Evolutionary conservation across 2,113 vertebrate genomes (phyloP), one percentile per base, ranked within the genome.

Genomic region (Andinoacara biseriatus): DNA sequence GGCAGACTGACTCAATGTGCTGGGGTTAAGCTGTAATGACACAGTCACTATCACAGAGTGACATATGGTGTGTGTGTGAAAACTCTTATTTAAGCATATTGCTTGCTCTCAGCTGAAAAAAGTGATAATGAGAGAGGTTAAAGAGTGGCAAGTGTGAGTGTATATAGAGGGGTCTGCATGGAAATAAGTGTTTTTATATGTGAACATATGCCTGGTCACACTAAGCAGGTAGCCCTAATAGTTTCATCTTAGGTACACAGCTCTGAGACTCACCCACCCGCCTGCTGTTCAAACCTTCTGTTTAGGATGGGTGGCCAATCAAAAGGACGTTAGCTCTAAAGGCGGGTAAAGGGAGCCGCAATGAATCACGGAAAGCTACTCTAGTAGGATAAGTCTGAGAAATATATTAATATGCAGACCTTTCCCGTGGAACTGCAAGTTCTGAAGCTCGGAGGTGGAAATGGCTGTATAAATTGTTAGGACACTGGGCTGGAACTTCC

Each of bases 1-100:
- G 58, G 43, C 76, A 75, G 76, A 58, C 63, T 81, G 85, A 80
- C 49, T 83, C 82, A 74, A 4, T 78, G 76, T 83, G 82, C 69
- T 15, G 60, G 86, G 46, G 74, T 84, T 76, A 84, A 76, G 78
- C 78, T 80, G 40, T 17, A 83, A 24, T 43, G 40, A 85, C 49
- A 85, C 33, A 79, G 35, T 79, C 67, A 46, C 62, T 20, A 18
- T 62, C 20, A 67, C 49, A 54, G 60, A 76, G 79, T 58, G 26
- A 57, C 88, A 82, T 77, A 77, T 76, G 82, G 61, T 10, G 18
- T 81, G 77, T 76, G 65, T 74, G 78, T 59, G 58, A 63, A 43
- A 81, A 78, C 33, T 49, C 18, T 67, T 80, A 33, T 49, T 62
- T n/a, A 54, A 63, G 20, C 74, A 60, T 74, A 65, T 3, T 85